phyloP scores from a whole-genome alignment of 2,113 vertebrate species.

The Xenopus tropicalis region DNA sequence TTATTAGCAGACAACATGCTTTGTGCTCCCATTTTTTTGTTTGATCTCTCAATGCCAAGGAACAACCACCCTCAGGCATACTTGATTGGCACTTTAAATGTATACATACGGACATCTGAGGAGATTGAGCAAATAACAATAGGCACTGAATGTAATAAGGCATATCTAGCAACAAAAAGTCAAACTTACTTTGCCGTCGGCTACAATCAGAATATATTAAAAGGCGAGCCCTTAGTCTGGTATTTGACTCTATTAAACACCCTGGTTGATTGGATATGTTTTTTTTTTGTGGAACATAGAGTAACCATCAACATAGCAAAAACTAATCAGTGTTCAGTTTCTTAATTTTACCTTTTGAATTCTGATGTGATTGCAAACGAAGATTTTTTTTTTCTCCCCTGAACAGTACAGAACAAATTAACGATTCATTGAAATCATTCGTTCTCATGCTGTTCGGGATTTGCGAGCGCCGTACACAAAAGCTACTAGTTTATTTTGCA shows the following conservation, averaged over 20 bases:
- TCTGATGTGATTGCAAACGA: slow-evolving; percentile 12
- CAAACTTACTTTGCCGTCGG: too few relatives aligned
- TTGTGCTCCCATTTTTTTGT: too few relatives aligned
- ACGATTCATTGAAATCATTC: not conserved
- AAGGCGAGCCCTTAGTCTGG: not conserved
- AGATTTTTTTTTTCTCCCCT: not conserved
- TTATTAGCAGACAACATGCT: too few relatives aligned
- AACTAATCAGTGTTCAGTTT: slow-evolving; percentile 11
- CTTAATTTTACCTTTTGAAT: slow-evolving; percentile 15
- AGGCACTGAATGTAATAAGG: too few relatives aligned
- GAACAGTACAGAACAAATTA: slow-evolving; percentile 1
- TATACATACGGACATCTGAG: too few relatives aligned
- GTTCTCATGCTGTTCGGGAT: not conserved
- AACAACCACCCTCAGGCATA: too few relatives aligned
- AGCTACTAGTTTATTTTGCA: slow-evolving; percentile 4
- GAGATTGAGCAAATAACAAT: too few relatives aligned
- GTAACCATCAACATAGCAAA: not conserved
- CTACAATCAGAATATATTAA: too few relatives aligned
- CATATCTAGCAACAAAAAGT: too few relatives aligned
- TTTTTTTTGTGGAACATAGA: slow-evolving; percentile 3
- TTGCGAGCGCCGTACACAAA: not conserved
- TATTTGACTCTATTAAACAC: slow-evolving; percentile 11
- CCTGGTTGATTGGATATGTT: not conserved
- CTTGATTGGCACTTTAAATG: too few relatives aligned
- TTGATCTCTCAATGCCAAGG: too few relatives aligned